Evolutionary conservation across 2,888 invertebrate species (phyloP).

Genomic region (Cyclophora albipunctata): DNA sequence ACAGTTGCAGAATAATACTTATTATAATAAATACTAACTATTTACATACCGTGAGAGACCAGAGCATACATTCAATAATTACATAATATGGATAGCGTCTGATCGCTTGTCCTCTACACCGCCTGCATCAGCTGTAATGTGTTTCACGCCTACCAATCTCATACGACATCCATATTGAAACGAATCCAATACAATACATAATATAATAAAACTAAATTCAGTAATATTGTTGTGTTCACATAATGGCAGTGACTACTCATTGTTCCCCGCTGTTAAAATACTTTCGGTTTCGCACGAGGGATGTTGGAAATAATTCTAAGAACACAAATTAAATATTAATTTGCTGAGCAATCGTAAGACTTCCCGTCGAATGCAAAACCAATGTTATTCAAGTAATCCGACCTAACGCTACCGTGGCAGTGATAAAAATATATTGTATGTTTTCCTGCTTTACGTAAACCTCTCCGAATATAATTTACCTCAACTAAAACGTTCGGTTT

Average conservation of each 20-base stretch:
- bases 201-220: constrained; percentile 20
- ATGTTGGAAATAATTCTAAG: no score
- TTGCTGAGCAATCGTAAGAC: constrained; percentile 33
- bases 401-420: constrained; percentile 59
- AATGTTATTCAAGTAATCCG: constrained; percentile 23
- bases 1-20: constrained; percentile 61
- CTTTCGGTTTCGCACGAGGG: constrained; percentile 2
- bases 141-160: constrained; percentile 57
- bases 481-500: constrained; percentile 20
- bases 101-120: constrained; percentile 1
- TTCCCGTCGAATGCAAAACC: constrained; percentile 27
- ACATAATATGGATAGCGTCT: no score
- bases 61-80: no score
- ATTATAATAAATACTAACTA: constrained; percentile 62
- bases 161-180: constrained; percentile 17
- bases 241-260: constrained; percentile 21
- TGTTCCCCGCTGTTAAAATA: constrained; percentile 29
- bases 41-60: constrained; percentile 40
- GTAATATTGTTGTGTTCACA: constrained; percentile 9
- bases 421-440: constrained; percentile 64
- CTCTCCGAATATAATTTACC: constrained; percentile 41
- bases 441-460: constrained; percentile 39
- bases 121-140: constrained; percentile 56
- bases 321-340: constrained; percentile 7
- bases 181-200: constrained; percentile 19